Evolutionary conservation across 2,888 invertebrate species (phyloP).

Genomic region (Phaonia tiefii): DNA sequence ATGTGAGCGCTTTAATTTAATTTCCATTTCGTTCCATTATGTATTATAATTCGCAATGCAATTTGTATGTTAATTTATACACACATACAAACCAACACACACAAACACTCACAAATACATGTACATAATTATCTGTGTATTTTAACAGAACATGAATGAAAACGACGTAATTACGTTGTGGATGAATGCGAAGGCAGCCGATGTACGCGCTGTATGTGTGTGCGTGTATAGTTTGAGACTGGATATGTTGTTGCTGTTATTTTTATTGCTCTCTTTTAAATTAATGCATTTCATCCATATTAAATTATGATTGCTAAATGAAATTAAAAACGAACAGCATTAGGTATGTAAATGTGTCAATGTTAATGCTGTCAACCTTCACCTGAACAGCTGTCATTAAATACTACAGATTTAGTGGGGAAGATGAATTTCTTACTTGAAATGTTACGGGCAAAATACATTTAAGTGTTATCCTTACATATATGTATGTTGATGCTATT

Average conservation of each 20-base stretch:
- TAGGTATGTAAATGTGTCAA: not conserved
- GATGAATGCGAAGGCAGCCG: too few relatives aligned
- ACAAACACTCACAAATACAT: not conserved
- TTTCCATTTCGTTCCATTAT: conserved; percentile 9
- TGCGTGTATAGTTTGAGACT: too few relatives aligned
- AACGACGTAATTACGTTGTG: not conserved
- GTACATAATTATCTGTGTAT: conserved; percentile 9
- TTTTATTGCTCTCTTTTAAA: not conserved
- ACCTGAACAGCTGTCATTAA: not conserved
- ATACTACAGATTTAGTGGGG: too few relatives aligned
- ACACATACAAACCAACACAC: not conserved
- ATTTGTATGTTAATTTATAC: conserved; percentile 15
- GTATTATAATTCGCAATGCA: conserved; percentile 9
- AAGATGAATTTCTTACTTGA: too few relatives aligned
- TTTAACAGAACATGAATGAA: not conserved
- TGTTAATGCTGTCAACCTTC: too few relatives aligned
- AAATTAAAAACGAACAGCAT: not conserved
- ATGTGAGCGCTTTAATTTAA: conserved; percentile 9
- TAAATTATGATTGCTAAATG: conserved; percentile 17
- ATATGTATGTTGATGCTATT: too few relatives aligned
- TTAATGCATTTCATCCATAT: conserved; percentile 13
- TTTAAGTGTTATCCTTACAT: too few relatives aligned
- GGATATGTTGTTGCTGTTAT: too few relatives aligned
- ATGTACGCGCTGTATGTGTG: too few relatives aligned
- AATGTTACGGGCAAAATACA: too few relatives aligned